Percentiles rank a stretch among this genome's conserved stretches.
Evolutionary conservation across 2,113 vertebrate genomes (phyloP).

Genomic region (Siphamia tubifer): DNA sequence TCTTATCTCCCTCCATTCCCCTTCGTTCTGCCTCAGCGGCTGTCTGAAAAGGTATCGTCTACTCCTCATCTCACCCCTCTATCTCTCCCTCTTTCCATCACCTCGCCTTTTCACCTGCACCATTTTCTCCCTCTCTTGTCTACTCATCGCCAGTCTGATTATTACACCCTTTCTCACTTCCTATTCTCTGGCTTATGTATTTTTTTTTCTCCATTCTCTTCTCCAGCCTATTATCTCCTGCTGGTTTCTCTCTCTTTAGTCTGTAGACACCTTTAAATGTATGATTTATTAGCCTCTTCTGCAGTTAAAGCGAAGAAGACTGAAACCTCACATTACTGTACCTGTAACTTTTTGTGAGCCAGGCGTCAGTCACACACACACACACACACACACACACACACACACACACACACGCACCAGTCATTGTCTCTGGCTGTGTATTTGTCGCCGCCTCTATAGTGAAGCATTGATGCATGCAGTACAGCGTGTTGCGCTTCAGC

Average conservation of each 20-base stretch:
- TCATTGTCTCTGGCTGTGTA: neutral
- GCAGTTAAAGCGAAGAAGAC: neutral
- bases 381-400: neutral
- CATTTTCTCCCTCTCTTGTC: neutral
- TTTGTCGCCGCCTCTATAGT: conserved; percentile 10
- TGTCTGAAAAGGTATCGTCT: conserved; percentile 49
- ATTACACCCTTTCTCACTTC: neutral
- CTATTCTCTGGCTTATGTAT: neutral
- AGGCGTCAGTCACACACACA: neutral
- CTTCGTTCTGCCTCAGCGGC: conserved; percentile 20
- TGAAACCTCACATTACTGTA: neutral
- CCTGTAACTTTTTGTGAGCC: neutral
- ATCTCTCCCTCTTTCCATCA: conserved; percentile 23
- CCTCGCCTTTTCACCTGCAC: conserved; percentile 24
- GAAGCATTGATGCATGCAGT: conserved; percentile 32
- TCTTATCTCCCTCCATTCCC: conserved; percentile 52
- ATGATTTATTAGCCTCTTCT: neutral
- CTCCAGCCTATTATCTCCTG: neutral
- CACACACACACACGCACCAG: too few species aligned
- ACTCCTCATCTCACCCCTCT: conserved; percentile 26
- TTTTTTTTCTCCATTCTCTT: neutral
- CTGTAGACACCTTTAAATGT: neutral
- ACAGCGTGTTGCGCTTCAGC: conserved; percentile 23
- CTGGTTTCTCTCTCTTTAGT: neutral
- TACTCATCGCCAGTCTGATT: conserved; percentile 1